These are phyloP conservation scores for Chymomyza fuscimana DNA, from an alignment of 2,888 invertebrate species.

Conservation along the genomic window DNA sequence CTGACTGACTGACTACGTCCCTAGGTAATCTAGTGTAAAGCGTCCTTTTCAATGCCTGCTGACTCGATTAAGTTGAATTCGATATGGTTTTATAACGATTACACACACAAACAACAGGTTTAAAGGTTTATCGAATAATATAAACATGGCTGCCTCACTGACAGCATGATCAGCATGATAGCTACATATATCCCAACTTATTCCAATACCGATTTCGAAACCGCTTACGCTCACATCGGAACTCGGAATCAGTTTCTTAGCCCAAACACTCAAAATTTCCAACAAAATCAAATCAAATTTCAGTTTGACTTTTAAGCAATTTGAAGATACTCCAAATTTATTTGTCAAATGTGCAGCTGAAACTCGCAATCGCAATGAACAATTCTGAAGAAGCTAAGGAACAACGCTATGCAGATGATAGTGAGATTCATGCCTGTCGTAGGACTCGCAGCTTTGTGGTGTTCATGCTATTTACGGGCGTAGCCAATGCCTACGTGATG, in stretches of 20 bases:
- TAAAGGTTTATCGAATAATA: slow-evolving; percentile 3
- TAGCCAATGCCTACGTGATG: slow-evolving; percentile 94
- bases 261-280: not conserved
- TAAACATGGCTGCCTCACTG: slow-evolving; percentile 15
- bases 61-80: slow-evolving; percentile 30
- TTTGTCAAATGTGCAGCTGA: too few relatives aligned
- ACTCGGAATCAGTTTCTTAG: not conserved
- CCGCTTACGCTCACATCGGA: too few relatives aligned
- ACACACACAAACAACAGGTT: too few relatives aligned
- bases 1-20: not conserved
- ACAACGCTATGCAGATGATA: not conserved
- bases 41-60: not conserved
- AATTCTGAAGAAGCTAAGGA: not conserved
- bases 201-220: too few relatives aligned
- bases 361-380: not conserved
- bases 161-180: too few relatives aligned
- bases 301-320: too few relatives aligned
- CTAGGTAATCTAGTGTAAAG: slow-evolving; percentile 59
- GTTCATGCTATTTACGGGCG: slow-evolving; percentile 91
- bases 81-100: slow-evolving; percentile 12
- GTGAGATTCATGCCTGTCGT: not conserved
- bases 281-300: too few relatives aligned
- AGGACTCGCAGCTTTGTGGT: slow-evolving; percentile 23
- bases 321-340: too few relatives aligned
- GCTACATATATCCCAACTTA: too few relatives aligned